Evolutionary conservation across 2,797 vertebrate species (phyloP), one percentile per base, ranked within the genome.

Genomic region (Bovichtus variegatus): DNA sequence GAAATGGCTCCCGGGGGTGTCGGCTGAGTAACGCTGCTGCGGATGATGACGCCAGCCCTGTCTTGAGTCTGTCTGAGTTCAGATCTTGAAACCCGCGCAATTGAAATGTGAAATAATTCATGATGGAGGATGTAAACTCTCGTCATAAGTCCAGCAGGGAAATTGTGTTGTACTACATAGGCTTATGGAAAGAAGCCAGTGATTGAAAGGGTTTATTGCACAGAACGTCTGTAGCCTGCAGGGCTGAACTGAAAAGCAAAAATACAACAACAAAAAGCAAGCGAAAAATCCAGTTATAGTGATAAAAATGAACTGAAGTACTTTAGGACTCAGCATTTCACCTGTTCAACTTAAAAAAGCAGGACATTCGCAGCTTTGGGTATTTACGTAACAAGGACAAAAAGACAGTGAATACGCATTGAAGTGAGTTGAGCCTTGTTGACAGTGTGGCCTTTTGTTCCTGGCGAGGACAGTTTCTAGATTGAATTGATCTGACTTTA

Each of bases 401-500:
- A 87, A 79, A 83, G 81, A 80, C 77, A 77, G 60, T 64, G 75
- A 79, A 83, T 78, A 78, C 74, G 78, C 77, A 73, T 9, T 59
- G 72, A 40, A 85, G 82, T 85, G 87, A 92, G 86, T 50, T 89
- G 82, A 90, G 87, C 57, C 76, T 84, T 84, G 86, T 90, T 92
- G 90, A 93, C 91, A 92, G 87, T 44, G 23, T 88, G 90, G 84
- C 88, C 86, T 92, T 90, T 92, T 90, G 85, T 90, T 93, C 84
- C 78, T 85, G 79, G 40, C 4, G 78, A 93, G 78, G 90, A 92
- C 90, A 90, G 87, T 85, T 71, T 71, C 80, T 85, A 64, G 88
- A 92, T 90, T 90, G 91, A 94, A 94, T 92, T 92, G 91, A 92
- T 93, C 86, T 94, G 91, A 90, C 82, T 82, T 76, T 64, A 62